A percentile compares a stretch with the other conserved stretches of the same genome.
Evolutionary conservation across 1,140 invertebrate species (phyloP).

Genomic region (Zaprionus ornatus): DNA sequence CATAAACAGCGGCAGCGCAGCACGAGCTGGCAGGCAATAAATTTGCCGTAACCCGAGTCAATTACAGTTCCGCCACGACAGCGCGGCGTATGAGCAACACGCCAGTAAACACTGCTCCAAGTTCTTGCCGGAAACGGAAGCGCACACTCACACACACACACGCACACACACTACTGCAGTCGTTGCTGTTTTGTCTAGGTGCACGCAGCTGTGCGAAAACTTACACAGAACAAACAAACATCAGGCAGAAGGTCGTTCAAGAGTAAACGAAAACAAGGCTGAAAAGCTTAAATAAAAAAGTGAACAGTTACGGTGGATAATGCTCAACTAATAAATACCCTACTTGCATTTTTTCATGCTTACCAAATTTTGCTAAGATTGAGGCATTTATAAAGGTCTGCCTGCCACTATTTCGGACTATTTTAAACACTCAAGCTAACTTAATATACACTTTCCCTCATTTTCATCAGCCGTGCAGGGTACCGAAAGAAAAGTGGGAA

Average conservation of each 20-base stretch:
- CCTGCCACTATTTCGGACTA: too few relatives aligned
- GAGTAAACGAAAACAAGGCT: slow-evolving; percentile 16
- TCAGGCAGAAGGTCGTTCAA: slow-evolving; percentile 25
- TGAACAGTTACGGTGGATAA: background rate
- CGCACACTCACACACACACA: slow-evolving; percentile 13
- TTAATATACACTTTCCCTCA: background rate
- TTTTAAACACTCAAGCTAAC: background rate
- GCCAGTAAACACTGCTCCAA: slow-evolving; percentile 21
- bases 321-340: background rate
- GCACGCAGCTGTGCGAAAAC: slow-evolving; percentile 39
- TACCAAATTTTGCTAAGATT: too few relatives aligned
- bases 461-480: background rate
- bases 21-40: slow-evolving; percentile 63
- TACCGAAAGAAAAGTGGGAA: background rate
- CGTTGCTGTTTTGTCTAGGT: slow-evolving; percentile 46
- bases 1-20: slow-evolving; percentile 56
- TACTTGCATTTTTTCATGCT: too few relatives aligned
- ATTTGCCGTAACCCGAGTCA: slow-evolving; percentile 70
- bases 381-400: too few relatives aligned
- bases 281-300: background rate
- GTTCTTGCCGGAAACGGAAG: slow-evolving; percentile 41
- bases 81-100: slow-evolving; percentile 60
- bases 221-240: slow-evolving; percentile 25
- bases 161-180: slow-evolving; percentile 5
- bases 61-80: slow-evolving; percentile 60